A percentile compares a stretch with the other conserved stretches of the same genome.
These are phyloP conservation scores for Elysia crispata DNA, from an alignment of 2,888 invertebrate genomes.

Conservation along the genomic window DNA sequence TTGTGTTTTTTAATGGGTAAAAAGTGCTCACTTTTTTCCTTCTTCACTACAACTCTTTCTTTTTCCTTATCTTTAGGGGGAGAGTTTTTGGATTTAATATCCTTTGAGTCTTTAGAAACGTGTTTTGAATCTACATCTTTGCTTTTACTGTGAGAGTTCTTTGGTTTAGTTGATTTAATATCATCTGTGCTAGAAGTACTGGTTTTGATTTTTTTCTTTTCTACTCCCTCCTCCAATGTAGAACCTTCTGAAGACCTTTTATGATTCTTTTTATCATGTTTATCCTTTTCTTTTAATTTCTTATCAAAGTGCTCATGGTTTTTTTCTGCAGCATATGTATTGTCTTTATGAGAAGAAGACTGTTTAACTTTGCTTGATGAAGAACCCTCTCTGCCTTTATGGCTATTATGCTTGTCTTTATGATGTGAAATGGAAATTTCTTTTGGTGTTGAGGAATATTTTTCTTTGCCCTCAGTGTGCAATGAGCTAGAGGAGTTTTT, in stretches of 20 bases:
- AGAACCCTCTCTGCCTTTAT: constrained; percentile 35
- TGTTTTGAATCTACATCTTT: constrained; percentile 2
- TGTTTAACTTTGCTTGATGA: neutral
- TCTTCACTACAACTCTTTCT: neutral
- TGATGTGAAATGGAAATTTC: constrained; percentile 20
- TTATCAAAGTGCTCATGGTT: constrained; percentile 30
- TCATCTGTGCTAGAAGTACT: constrained; percentile 37
- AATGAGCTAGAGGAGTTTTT: constrained; percentile 34
- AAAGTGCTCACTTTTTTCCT: constrained; percentile 19
- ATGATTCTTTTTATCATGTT: constrained; percentile 22
- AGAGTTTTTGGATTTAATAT: constrained; percentile 20
- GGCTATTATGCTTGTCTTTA: constrained; percentile 35
- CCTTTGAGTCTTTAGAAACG: neutral
- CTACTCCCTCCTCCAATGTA: constrained; percentile 21
- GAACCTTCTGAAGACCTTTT: constrained; percentile 28
- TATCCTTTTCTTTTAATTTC: constrained; percentile 34
- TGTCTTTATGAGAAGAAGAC: constrained; percentile 34
- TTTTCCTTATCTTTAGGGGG: constrained; percentile 22
- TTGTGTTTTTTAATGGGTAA: constrained; percentile 30
- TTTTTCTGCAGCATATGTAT: constrained; percentile 26
- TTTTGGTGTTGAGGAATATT: neutral
- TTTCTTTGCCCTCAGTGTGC: constrained; percentile 18
- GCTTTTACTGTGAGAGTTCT: constrained; percentile 29
- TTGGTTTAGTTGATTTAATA: constrained; percentile 17
- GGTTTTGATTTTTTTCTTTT: constrained; percentile 43